Evolutionary conservation across 1,140 invertebrate species (phyloP), one percentile per base, ranked within the genome.

Genomic region (Araneus ventricosus): DNA sequence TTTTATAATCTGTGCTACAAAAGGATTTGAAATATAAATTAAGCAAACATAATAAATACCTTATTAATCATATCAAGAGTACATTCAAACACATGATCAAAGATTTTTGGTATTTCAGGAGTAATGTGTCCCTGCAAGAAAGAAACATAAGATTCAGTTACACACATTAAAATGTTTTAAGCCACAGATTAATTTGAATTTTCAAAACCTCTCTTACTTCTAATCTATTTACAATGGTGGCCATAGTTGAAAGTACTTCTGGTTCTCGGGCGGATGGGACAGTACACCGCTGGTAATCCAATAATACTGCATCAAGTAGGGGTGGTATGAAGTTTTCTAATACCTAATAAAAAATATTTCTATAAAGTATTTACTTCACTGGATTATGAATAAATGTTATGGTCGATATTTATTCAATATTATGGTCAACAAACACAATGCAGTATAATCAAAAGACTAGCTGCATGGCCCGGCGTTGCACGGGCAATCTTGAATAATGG

Each of bases 31-130:
- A n/a, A n/a, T n/a, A n/a, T n/a, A n/a, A n/a, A n/a, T n/a, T n/a
- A n/a, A n/a, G 27, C 4, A n/a, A 41, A 67, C 3, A 27, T 45
- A 79, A 88, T 27, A 41, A 34, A 52, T 93, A 93, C 93, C 96
- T 99, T 99, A 96, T 99, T 99, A 94, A 99, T 99, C 99, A 99
- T 99, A 95, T 99, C 98, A 86, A 99, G 96, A 79, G 99, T 99
- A 95, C 99, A 99, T 96, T 99, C 98, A 96, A 99, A 99, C 4
- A 99, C 99, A 87, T 99, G 98, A 96, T 99, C 99, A 96, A 99
- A 99, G 94, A 99, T 99, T 96, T 99, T 98, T 70, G 99, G 99
- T 67, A 99, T 98, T 96, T 99, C 98, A 94, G 97, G 97, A 41
- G 98, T 99, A 94, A 99, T 99, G 95, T 98, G 97, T 94, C 96